Conservation (phyloP, 2,888 invertebrate genomes). For the Achlya flavicornis region DNA sequence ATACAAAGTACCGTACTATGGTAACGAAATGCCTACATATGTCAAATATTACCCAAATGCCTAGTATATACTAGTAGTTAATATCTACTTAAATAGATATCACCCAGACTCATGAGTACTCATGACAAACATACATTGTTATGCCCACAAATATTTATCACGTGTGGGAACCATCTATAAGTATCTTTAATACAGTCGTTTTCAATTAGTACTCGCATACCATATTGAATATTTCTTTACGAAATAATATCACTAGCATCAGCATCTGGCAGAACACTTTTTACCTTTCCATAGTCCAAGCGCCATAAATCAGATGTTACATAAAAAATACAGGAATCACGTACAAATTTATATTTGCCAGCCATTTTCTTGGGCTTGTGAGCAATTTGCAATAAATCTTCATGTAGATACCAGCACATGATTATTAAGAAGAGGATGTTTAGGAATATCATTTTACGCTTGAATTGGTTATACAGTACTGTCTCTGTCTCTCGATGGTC, state of each 20-base stretch:
- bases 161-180: too few species aligned
- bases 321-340: neutral
- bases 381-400: constrained; percentile 1
- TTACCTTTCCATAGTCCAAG: neutral
- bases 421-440: neutral
- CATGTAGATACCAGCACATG: neutral
- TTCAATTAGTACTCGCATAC: too few species aligned
- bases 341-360: neutral
- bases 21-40: too few species aligned
- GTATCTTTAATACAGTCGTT: too few species aligned
- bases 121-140: too few species aligned
- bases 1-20: too few species aligned
- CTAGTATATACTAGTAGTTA: too few species aligned
- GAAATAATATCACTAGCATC: neutral
- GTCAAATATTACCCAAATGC: too few species aligned
- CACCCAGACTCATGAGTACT: too few species aligned
- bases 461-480: neutral
- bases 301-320: neutral
- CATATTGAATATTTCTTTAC: too few species aligned
- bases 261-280: neutral
- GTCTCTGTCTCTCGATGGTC: neutral
- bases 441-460: constrained; percentile 2
- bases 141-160: too few species aligned
- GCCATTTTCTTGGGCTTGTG: neutral
- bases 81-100: too few species aligned